Evolutionary conservation across 2,113 vertebrate genomes (phyloP).

Genomic region (Rhinoderma darwinii): DNA sequence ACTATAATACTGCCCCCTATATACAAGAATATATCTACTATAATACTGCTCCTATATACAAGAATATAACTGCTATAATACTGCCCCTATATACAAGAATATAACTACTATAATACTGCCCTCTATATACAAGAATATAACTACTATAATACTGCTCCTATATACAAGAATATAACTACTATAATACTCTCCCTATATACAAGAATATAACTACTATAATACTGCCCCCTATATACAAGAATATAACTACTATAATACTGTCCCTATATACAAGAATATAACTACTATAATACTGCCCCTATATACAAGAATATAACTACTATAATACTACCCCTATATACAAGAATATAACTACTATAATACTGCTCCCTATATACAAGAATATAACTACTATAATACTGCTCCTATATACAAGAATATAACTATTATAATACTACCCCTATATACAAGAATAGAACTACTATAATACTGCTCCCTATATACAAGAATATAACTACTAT

Average conservation of each 20-base stretch:
- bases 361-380: too few species aligned
- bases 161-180: conserved; percentile 7
- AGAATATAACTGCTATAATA: not conserved
- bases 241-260: not conserved
- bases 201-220: not conserved
- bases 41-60: not conserved
- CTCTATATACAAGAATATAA: not conserved
- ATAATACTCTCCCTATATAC: not conserved
- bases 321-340: too few species aligned
- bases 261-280: too few species aligned
- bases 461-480: too few species aligned
- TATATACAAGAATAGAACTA: too few species aligned
- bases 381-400: too few species aligned
- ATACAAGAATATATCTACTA: not conserved
- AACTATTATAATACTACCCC: too few species aligned
- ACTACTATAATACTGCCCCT: too few species aligned
- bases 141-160: not conserved
- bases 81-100: not conserved
- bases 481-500: too few species aligned
- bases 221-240: not conserved
- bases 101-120: not conserved
- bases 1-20: not conserved
- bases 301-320: too few species aligned
- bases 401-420: too few species aligned
- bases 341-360: too few species aligned